Evolutionary conservation across 2,797 vertebrate genomes (phyloP), one percentile per base, ranked within the genome.

Genomic region (Chanos chanos): DNA sequence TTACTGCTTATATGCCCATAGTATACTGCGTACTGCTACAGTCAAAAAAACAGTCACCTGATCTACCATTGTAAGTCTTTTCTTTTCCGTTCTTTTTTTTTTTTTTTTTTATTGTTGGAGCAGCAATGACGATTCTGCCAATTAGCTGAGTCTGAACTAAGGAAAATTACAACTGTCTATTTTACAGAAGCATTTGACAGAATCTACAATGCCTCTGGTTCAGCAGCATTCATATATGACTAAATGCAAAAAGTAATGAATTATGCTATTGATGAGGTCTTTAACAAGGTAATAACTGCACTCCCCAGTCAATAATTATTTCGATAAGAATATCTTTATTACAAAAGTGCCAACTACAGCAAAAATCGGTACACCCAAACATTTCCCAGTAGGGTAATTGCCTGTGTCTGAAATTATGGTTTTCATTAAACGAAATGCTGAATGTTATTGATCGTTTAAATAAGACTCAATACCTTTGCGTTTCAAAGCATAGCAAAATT

Each of bases 391-490:
- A 77, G 86, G 85, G 83, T 83, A 88, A 89, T 88, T 88, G 85
- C 85, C 77, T 82, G 79, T 80, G 84, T 80, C 75, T 82, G 81
- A 75, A 91, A 89, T 89, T 82, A 89, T 89, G 85, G 89, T 89
- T 91, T 91, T 89, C 88, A 90, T 91, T 91, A 91, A 88, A 89
- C 61, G 39, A 86, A 89, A 88, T 85, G 85, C 81, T 89, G 80
- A 72, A 70, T 73, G 83, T 90, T 88, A 89, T 88, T 87, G 85
- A 90, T 89, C 85, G 83, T 85, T 86, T 88, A 89, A 89, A 89
- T 90, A 88, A 89, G 82, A 81, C 87, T 84, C 81, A 76, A 86
- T 89, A 86, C 84, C 81, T 81, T 82, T 81, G 81, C 76, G 84
- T 89, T 89, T 85, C 80, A 75, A 82, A 81, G 77, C 83, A 41